phyloP scores from a whole-genome alignment of 2,113 vertebrate species.

The Steatornis caripensis region DNA sequence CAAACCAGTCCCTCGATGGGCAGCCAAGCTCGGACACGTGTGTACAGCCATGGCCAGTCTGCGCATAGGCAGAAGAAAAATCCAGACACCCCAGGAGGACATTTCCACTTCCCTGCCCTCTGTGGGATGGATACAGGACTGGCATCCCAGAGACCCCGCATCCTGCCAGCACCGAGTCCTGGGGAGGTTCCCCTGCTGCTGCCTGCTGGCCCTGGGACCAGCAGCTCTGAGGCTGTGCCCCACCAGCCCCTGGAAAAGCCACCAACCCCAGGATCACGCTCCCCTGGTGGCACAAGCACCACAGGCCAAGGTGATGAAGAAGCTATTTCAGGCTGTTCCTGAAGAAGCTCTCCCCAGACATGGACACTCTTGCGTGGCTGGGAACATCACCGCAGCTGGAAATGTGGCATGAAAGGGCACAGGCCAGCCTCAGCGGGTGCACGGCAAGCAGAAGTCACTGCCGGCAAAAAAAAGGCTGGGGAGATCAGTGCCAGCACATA shows the following conservation, averaged over 20 bases:
- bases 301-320: neutral
- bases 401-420: accelerated
- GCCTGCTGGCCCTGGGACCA: neutral
- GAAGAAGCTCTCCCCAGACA: neutral
- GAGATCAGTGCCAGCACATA: neutral
- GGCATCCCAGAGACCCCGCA: neutral
- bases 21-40: neutral
- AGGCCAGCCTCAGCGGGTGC: neutral
- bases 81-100: neutral
- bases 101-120: neutral
- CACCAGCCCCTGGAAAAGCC: neutral
- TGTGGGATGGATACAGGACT: neutral
- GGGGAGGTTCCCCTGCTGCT: neutral
- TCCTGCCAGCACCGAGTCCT: neutral
- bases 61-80: neutral
- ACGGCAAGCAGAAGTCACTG: neutral
- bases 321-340: neutral
- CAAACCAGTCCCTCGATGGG: neutral
- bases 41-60: neutral
- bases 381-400: neutral
- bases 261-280: accelerated
- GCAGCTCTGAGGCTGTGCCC: neutral
- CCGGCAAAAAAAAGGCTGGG: neutral
- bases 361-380: accelerated
- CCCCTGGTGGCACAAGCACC: neutral